Evolutionary conservation across 2,888 invertebrate species (phyloP).

Genomic region (Tenodera sinensis): DNA sequence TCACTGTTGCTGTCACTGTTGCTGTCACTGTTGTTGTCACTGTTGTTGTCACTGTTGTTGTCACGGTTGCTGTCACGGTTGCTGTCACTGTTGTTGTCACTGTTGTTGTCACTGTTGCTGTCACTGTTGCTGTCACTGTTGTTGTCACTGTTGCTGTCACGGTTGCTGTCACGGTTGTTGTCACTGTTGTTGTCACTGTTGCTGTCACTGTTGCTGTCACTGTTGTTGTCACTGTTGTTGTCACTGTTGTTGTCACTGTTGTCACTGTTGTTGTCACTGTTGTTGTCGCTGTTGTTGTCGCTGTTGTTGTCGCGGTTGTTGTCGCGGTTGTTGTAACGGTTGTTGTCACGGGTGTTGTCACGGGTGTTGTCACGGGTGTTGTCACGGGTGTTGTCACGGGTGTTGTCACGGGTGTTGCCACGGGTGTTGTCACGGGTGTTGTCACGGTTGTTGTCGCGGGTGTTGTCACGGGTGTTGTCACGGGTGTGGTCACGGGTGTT

Average conservation of each 20-base stretch:
- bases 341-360: too few relatives aligned
- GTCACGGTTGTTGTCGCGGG: too few relatives aligned
- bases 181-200: too few relatives aligned
- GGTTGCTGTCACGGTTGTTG: too few relatives aligned
- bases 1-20: not conserved
- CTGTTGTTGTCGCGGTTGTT: too few relatives aligned
- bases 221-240: not conserved
- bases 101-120: not conserved
- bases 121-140: constrained; percentile 8
- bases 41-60: not conserved
- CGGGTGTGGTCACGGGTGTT: too few relatives aligned
- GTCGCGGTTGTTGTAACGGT: too few relatives aligned
- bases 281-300: not conserved
- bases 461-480: too few relatives aligned
- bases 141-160: not conserved
- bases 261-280: constrained; percentile 8
- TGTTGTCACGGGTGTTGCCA: too few relatives aligned
- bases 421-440: too few relatives aligned
- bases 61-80: constrained; percentile 5
- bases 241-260: not conserved
- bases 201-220: not conserved
- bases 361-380: too few relatives aligned
- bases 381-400: too few relatives aligned
- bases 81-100: constrained; percentile 5
- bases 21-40: not conserved